phyloP scores from a whole-genome alignment of 2,113 vertebrate genomes.

The Pavo muticus region DNA sequence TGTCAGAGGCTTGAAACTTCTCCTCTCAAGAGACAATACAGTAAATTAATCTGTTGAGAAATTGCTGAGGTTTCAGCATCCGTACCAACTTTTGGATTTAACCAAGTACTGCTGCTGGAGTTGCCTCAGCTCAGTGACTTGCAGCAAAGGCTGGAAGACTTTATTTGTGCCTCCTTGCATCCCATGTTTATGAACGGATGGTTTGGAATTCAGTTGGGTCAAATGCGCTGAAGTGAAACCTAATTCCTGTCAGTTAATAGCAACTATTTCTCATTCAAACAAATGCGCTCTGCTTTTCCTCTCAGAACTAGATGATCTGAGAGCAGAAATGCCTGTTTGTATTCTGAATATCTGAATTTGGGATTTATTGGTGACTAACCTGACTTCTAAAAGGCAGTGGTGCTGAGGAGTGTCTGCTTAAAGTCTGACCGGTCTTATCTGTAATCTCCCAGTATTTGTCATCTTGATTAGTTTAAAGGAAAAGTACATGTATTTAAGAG shows the following conservation, averaged over 20 bases:
- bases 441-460: not conserved
- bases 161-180: not conserved
- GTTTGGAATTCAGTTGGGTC: not conserved
- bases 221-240: not conserved
- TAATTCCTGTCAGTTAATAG: constrained; percentile 6
- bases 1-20: not conserved
- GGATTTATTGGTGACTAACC: not conserved
- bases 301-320: not conserved
- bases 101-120: not conserved
- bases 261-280: constrained; percentile 4
- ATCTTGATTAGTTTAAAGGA: not conserved
- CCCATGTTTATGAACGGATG: not conserved
- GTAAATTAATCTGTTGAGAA: constrained; percentile 20
- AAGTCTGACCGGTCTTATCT: not conserved
- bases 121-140: not conserved
- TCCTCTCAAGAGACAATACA: not conserved
- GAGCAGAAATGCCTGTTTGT: not conserved
- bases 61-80: not conserved
- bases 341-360: not conserved
- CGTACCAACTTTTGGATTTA: not conserved
- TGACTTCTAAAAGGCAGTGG: not conserved
- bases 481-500: not conserved
- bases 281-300: not conserved
- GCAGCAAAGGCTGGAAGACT: not conserved
- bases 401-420: not conserved